Conservation (phyloP, 2,797 vertebrate genomes). For the Arrhamphus sclerolepis region DNA sequence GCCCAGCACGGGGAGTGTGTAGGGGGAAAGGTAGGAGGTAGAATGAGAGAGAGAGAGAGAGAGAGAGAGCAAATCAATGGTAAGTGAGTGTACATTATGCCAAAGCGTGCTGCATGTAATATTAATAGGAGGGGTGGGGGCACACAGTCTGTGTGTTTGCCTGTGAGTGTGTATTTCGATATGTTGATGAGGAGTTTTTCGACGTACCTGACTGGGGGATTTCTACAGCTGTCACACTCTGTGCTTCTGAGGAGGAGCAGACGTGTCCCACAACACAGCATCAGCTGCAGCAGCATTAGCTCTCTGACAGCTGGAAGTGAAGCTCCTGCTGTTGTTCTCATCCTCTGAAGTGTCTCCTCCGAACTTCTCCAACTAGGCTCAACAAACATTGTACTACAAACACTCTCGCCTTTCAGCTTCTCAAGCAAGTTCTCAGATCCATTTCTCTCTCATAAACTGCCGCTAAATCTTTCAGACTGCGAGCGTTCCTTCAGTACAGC, state of each 20-base stretch:
- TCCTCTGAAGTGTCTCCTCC: slow-evolving; percentile 61
- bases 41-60: neutral
- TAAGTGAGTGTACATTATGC: slow-evolving; percentile 73
- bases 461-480: slow-evolving; percentile 7
- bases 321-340: slow-evolving; percentile 49
- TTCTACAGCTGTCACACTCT: slow-evolving; percentile 75
- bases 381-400: slow-evolving; percentile 14
- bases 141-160: slow-evolving; percentile 44
- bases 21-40: neutral
- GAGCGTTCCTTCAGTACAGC: neutral
- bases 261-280: slow-evolving; percentile 57
- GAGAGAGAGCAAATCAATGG: slow-evolving; percentile 64
- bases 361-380: slow-evolving; percentile 58
- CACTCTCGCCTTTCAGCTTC: slow-evolving; percentile 20
- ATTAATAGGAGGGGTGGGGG: slow-evolving; percentile 69
- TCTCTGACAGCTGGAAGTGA: slow-evolving; percentile 67
- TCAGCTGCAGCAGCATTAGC: slow-evolving; percentile 52
- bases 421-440: slow-evolving; percentile 36
- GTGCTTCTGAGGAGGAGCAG: slow-evolving; percentile 62
- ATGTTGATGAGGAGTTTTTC: slow-evolving; percentile 54
- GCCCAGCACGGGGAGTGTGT: slow-evolving; percentile 38
- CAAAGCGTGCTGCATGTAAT: slow-evolving; percentile 77
- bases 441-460: slow-evolving; percentile 11
- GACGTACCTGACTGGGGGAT: slow-evolving; percentile 64
- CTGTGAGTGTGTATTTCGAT: slow-evolving; percentile 32